These are phyloP conservation scores for Gila orcuttii DNA, from an alignment of 2,113 vertebrate species.

Conservation along the genomic window DNA sequence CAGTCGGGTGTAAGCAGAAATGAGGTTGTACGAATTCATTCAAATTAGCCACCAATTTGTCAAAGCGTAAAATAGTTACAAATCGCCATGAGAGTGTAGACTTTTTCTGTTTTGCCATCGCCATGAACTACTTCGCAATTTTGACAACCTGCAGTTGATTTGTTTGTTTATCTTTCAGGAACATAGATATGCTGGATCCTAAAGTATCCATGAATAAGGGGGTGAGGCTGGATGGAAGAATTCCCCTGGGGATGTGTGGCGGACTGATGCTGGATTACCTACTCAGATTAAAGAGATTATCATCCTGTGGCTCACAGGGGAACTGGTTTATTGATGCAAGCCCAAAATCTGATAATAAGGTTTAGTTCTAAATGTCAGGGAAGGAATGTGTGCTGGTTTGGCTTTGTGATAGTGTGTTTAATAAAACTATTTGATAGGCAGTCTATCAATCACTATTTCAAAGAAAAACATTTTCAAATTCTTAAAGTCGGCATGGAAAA, in stretches of 20 bases:
- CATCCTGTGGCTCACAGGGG: conserved; percentile 18
- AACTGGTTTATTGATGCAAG: conserved; percentile 34
- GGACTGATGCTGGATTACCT: conserved; percentile 35
- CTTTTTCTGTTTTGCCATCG: not conserved
- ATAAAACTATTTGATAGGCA: not conserved
- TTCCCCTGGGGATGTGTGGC: conserved; percentile 21
- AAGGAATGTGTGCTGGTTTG: conserved; percentile 16
- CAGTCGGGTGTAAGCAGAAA: not conserved
- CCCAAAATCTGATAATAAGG: conserved; percentile 33
- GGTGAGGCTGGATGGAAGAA: conserved; percentile 5
- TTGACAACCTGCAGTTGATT: not conserved
- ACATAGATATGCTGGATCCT: not conserved
- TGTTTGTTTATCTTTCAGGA: not conserved
- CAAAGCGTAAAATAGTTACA: not conserved
- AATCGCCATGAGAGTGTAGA: not conserved
- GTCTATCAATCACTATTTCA: not conserved
- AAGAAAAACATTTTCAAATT: too few species aligned
- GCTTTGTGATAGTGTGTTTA: not conserved
- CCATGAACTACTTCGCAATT: not conserved
- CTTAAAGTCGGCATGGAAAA: too few species aligned
- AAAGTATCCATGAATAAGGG: conserved; percentile 4
- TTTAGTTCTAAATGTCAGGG: conserved; percentile 39
- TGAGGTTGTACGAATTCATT: not conserved
- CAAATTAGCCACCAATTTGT: not conserved
- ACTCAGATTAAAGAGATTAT: conserved; percentile 43